Conservation (phyloP, 2,888 invertebrate species). For the Aspidiotus rigidus region DNA sequence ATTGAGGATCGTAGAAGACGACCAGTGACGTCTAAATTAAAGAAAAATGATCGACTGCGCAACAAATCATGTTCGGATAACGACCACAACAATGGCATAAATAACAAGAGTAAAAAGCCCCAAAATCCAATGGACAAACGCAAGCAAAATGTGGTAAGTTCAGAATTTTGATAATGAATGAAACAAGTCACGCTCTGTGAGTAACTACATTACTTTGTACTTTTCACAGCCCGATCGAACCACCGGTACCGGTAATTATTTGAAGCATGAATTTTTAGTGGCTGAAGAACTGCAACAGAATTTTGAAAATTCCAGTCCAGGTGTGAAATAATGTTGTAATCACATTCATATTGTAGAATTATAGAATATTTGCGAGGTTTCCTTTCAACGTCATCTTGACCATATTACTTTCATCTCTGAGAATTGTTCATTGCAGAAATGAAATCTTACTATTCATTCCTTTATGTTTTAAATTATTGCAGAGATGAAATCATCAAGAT, state of each 20-base stretch:
- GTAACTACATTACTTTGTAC: too few relatives aligned
- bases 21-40: conserved; percentile 1
- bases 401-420: too few relatives aligned
- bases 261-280: conserved; percentile 5
- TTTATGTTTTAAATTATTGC: neutral
- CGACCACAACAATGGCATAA: neutral
- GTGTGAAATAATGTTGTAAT: neutral
- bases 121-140: conserved; percentile 22
- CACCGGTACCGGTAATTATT: neutral
- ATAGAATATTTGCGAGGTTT: too few relatives aligned
- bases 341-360: too few relatives aligned
- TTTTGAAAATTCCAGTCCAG: conserved; percentile 6
- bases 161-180: too few relatives aligned
- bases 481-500: conserved; percentile 11
- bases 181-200: too few relatives aligned
- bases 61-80: conserved; percentile 15
- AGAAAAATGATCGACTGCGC: conserved; percentile 2
- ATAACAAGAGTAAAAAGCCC: conserved; percentile 10
- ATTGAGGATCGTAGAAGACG: conserved; percentile 17
- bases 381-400: too few relatives aligned
- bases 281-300: conserved; percentile 20
- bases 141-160: neutral
- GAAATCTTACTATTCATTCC: neutral
- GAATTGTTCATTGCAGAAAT: neutral
- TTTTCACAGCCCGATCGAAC: conserved; percentile 9